These are phyloP conservation scores for Eulemur mongoz DNA, from an alignment of 2,797 vertebrate genomes.

Conservation along the genomic window DNA sequence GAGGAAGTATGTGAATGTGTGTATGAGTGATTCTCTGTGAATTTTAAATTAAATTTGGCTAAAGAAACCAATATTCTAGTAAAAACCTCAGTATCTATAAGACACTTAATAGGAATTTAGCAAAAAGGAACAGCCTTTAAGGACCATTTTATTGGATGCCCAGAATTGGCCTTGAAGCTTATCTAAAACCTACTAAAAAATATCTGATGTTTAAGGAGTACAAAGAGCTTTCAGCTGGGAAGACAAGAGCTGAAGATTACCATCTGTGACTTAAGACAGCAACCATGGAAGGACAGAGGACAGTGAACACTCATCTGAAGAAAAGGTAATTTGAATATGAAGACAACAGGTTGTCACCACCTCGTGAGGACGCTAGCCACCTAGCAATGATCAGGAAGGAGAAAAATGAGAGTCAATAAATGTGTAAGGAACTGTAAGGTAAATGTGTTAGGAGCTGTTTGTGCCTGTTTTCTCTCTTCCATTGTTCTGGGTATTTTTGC, in stretches of 20 bases:
- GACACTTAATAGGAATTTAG: background rate
- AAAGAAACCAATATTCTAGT: background rate
- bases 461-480: background rate
- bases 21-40: background rate
- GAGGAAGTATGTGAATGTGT: background rate
- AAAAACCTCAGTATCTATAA: background rate
- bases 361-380: background rate
- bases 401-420: background rate
- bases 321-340: background rate
- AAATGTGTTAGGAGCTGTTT: background rate
- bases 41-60: background rate
- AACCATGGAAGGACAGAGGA: background rate
- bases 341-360: background rate
- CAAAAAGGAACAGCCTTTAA: background rate
- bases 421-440: background rate
- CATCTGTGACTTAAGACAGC: background rate
- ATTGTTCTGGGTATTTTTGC: background rate
- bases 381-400: background rate
- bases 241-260: slow-evolving; percentile 4
- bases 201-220: slow-evolving; percentile 12
- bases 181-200: background rate
- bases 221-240: background rate
- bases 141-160: slow-evolving; percentile 40
- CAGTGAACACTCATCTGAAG: background rate
- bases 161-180: slow-evolving; percentile 48